Percentiles rank a stretch among this genome's conserved stretches.
Evolutionary conservation across 2,797 vertebrate genomes (phyloP).

Genomic region (Threskiornis aethiopicus): DNA sequence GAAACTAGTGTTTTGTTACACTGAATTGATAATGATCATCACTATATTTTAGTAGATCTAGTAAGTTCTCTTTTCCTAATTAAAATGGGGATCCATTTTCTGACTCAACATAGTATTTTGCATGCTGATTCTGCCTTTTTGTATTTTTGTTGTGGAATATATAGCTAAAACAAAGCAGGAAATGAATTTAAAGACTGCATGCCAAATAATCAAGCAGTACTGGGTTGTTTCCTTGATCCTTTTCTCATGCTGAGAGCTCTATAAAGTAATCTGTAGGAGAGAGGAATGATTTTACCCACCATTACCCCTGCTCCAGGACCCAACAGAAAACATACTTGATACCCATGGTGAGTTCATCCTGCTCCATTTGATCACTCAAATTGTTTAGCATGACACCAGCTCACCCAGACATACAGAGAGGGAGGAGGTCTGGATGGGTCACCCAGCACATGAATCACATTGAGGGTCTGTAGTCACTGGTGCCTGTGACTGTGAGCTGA

Average conservation of each 20-base stretch:
- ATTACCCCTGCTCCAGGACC: neutral
- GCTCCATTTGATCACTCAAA: neutral
- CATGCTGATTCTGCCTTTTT: neutral
- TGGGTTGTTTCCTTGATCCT: neutral
- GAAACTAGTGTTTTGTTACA: neutral
- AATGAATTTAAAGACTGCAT: neutral
- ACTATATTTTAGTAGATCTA: neutral
- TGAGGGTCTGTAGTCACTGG: neutral
- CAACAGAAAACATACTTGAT: neutral
- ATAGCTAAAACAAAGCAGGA: neutral
- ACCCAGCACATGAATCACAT: neutral
- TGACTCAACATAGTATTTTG: constrained; percentile 1
- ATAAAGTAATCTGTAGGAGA: neutral
- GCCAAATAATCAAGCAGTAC: neutral
- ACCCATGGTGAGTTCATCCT: neutral
- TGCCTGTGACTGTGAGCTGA: neutral
- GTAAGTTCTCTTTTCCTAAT: neutral
- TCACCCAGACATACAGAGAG: neutral
- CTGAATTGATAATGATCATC: neutral
- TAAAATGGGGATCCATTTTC: constrained; percentile 27
- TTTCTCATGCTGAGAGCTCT: neutral
- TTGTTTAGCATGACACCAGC: neutral
- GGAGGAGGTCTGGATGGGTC: neutral
- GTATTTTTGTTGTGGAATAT: neutral
- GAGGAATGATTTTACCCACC: neutral